phyloP scores from a whole-genome alignment of 2,888 invertebrate genomes.

The Drosophila quinaria region DNA sequence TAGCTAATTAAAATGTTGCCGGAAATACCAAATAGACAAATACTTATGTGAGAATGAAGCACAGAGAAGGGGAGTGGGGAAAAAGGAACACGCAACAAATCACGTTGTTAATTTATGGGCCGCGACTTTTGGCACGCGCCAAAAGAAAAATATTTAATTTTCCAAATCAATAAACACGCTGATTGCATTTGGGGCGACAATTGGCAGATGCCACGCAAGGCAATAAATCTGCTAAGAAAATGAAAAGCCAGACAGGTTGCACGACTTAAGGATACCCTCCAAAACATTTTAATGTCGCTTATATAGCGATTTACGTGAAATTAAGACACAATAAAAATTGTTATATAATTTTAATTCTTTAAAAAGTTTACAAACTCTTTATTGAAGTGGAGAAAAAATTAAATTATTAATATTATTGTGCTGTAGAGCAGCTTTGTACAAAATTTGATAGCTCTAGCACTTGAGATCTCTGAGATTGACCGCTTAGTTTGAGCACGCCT shows the following conservation, averaged over 20 bases:
- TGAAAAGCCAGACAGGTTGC: conserved; percentile 15
- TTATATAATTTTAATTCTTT: neutral
- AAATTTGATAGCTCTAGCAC: neutral
- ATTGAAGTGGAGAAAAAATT: neutral
- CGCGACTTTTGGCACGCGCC: conserved; percentile 68
- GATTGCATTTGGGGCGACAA: conserved; percentile 77
- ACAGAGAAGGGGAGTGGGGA: neutral
- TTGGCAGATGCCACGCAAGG: conserved; percentile 72
- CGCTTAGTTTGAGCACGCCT: neutral
- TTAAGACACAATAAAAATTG: neutral
- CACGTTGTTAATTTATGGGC: conserved; percentile 70
- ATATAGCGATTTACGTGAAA: neutral
- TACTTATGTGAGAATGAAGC: conserved; percentile 19
- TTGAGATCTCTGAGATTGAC: neutral
- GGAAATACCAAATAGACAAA: conserved; percentile 53
- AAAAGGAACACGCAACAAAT: conserved; percentile 45
- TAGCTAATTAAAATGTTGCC: conserved; percentile 73
- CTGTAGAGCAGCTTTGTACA: neutral
- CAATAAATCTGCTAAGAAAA: conserved; percentile 69
- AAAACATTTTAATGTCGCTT: neutral
- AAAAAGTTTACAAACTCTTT: neutral
- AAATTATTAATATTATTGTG: neutral
- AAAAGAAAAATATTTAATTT: conserved; percentile 77
- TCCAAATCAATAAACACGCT: conserved; percentile 81
- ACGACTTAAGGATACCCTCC: conserved; percentile 13